Evolutionary conservation across 2,888 invertebrate species (phyloP), one percentile per base, ranked within the genome.

Genomic region (Scaptomyza polygonia): DNA sequence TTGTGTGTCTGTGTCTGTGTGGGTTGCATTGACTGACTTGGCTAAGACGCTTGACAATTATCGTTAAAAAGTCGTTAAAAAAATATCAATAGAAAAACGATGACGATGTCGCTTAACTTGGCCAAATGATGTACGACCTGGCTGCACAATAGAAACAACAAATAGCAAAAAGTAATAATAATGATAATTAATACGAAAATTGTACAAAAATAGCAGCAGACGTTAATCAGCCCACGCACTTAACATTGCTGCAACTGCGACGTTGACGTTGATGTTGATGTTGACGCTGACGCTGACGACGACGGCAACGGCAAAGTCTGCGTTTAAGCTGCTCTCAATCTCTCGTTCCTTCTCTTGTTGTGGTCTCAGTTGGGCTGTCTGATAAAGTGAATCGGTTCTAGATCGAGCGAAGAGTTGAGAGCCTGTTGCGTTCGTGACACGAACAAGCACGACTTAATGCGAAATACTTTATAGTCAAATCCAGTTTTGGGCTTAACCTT

Each of bases 61-160:
- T 89, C 81, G 85, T 87, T 88, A 89, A 87, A 87, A 81, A 76
- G 70, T 76, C 77, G 78, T 88, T 88, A 86, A 51, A 47, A 30
- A 21, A 66, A 77, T n/a, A 64, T 70, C 69, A 66, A 75, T 81
- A 69, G 76, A 84, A 86, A 78, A 64, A 18, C 43, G 40, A 34
- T 49, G 71, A 47, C 47, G 66, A 53, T 40, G 57, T 32, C 57
- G 42, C 67, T 55, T 58, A 74, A 58, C 77, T 67, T 74, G 77
- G 73, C 72, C 80, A 64, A 72, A 69, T 69, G 66, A 79, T 72
- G 47, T 58, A 81, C 59, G 67, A 66, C 40, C 59, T 54, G 29
- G 32, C 71, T 30, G 3, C 1, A 56, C 71, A 71, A 70, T 65
- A 67, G 55, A 49, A 39, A 39, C 14, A 39, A 16, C 14, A 14